Evolutionary conservation across 1,140 invertebrate genomes (phyloP), one percentile per base, ranked within the genome.

Genomic region (Drosophila ficusphila): DNA sequence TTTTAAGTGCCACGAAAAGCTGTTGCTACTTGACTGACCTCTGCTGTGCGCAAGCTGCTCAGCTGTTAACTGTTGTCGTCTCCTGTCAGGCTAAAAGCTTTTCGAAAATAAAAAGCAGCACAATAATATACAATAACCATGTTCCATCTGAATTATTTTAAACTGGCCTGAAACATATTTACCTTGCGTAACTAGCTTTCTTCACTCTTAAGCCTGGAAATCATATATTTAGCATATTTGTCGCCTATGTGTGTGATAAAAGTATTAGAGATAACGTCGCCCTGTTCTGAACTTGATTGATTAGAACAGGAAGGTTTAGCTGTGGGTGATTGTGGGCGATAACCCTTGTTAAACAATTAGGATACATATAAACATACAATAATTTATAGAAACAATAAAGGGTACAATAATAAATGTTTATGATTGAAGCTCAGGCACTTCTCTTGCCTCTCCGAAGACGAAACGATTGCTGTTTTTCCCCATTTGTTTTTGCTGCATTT

Each of bases 401-500:
- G 14, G 3, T 5, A 36, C 0, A 16, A 18, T 31, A 18, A 47
- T 47, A 31, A 5, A 38, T 16, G 7, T 38, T 8, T n/a, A 31
- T 3, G 4, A 11, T 3, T 3, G n/a, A 7, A 27, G 7, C 9
- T 27, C 1, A 0, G 16, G 25, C 25, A 29, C 25, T 31, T 18
- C 61, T 36, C 36, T 62, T 38, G 53, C 58, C 52, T 48, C 9
- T 18, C 34, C 67, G 12, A 41, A 65, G 42, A 29, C 36, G 21
- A 70, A 71, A 49, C 51, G 47, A 42, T 47, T 47, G 38, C 46
- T 61, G 39, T 61, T 38, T 25, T 46, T 51, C 7, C 27, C 14
- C 9, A 19, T 33, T 68, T 65, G 38, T 29, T 44, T 42, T 49
- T 65, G 47, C 39, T 75, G 79, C 69, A 75, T 70, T 78, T 85